Percentiles rank a stretch among this genome's conserved stretches.
Conservation (phyloP, 2,888 invertebrate species). For the Myopa testacea region DNA sequence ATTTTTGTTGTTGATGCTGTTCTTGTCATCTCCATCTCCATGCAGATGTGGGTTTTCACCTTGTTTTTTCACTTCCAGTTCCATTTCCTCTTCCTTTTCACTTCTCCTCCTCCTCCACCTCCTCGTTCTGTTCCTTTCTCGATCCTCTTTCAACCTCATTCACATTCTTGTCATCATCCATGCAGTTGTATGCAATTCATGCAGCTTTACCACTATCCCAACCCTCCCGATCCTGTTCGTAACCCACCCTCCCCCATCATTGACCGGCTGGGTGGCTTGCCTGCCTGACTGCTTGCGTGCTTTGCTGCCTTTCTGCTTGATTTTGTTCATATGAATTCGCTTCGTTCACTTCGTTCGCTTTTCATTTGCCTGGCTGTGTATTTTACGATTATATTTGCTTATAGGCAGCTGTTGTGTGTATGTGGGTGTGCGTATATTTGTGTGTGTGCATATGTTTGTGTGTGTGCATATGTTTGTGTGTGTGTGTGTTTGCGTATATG, state of each 20-base stretch:
- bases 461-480: constrained; percentile 7
- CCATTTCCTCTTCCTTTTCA: background rate
- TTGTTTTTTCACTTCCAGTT: background rate
- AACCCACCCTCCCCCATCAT: background rate
- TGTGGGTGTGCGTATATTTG: background rate
- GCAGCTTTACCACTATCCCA: background rate
- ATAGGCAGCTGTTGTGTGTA: background rate
- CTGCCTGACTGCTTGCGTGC: background rate
- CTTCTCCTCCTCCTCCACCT: too few relatives aligned
- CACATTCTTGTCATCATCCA: background rate
- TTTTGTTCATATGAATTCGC: background rate
- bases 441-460: background rate
- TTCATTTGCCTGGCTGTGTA: background rate
- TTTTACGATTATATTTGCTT: background rate
- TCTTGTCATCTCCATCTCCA: background rate
- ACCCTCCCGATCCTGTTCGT: background rate
- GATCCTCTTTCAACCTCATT: background rate
- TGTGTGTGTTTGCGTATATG: background rate
- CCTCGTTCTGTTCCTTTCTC: background rate
- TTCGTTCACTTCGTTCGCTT: background rate
- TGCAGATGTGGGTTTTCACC: background rate
- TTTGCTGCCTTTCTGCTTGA: background rate
- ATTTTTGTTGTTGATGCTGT: background rate
- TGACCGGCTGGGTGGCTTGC: too few relatives aligned
- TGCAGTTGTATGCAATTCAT: too few relatives aligned